Base-by-base conservation (phyloP, 2,888 invertebrate species). In the Spilosoma lubricipeda region DNA sequence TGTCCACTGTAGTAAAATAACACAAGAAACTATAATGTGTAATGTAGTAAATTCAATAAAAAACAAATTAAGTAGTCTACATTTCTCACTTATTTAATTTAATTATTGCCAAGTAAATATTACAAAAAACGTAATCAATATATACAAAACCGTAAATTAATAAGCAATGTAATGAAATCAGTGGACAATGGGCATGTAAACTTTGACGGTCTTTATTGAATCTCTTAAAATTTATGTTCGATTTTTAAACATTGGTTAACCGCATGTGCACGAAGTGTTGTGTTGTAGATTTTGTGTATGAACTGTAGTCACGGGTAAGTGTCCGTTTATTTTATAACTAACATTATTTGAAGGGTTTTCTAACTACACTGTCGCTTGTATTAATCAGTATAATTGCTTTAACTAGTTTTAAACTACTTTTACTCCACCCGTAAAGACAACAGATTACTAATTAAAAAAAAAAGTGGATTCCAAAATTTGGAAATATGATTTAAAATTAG, bases 211-310 rank as follows among this genome's bases (percentile, higher is more conserved):
- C 66, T 82, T 77, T 80, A 75, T 67, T 42, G 67, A 59, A 67
- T 70, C 36, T 72, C 11, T 78, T 67, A 39, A 33, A 56, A 73
- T 66, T 77, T 74, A 27, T 64, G 36, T 59, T 33, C 42, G 15
- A 80, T 75, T 76, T 84, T 74, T 81, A 79, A 80, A 71, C 68
- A 67, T 76, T 81, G 74, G 73, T 77, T 82, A 85, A 85, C 82
- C 80, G 88, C 85, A 88, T 86, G 85, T 80, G 84, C 85, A 84
- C 85, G 85, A 72, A 86, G 86, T 86, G 85, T 83, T 87, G 82
- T 85, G 81, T 84, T 85, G 81, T 84, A 84, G 83, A 79, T 74
- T 74, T 77, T 83, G 70, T 74, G 79, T 77, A 36, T 77, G 73
- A 81, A 79, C 67, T 64, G 73, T 82, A 78, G 77, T 80, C 70